phyloP scores from a whole-genome alignment of 2,113 vertebrate genomes.

The Paradoxurus hermaphroditus region DNA sequence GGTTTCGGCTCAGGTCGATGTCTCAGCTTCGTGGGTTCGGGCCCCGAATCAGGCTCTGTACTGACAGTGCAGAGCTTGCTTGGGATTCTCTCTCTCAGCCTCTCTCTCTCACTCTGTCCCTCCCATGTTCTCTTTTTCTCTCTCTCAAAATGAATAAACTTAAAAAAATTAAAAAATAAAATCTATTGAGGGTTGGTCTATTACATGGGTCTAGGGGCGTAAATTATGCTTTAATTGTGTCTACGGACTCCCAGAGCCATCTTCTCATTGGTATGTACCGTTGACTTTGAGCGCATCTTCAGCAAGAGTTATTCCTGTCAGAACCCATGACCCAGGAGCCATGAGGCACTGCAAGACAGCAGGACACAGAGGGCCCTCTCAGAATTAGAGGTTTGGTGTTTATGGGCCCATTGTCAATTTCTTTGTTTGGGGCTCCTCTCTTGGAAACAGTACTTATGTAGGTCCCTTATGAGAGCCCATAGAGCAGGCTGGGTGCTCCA shows the following conservation, averaged over 20 bases:
- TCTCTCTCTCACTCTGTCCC: too few species aligned
- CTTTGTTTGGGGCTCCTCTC: neutral
- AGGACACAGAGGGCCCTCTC: rapidly evolving
- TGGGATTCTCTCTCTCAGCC: too few species aligned
- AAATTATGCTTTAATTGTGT: too few species aligned
- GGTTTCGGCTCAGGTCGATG: too few species aligned
- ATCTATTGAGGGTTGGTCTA: neutral
- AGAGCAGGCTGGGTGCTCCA: neutral
- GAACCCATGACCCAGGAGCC: neutral
- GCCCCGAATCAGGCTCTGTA: too few species aligned
- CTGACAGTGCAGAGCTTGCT: too few species aligned
- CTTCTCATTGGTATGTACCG: rapidly evolving
- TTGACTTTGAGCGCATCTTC: neutral
- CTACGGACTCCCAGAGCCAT: neutral
- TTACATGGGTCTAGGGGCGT: neutral
- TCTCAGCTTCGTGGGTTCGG: too few species aligned
- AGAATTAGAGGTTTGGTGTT: neutral
- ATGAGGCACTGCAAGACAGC: rapidly evolving
- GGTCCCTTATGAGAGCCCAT: rapidly evolving
- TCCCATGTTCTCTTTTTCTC: too few species aligned
- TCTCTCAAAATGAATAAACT: too few species aligned
- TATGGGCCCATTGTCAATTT: neutral
- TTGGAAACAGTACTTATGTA: rapidly evolving
- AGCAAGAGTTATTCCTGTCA: neutral
- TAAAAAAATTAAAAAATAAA: too few species aligned